Conservation (phyloP, 2,797 vertebrate species). For the Pristis pectinata region DNA sequence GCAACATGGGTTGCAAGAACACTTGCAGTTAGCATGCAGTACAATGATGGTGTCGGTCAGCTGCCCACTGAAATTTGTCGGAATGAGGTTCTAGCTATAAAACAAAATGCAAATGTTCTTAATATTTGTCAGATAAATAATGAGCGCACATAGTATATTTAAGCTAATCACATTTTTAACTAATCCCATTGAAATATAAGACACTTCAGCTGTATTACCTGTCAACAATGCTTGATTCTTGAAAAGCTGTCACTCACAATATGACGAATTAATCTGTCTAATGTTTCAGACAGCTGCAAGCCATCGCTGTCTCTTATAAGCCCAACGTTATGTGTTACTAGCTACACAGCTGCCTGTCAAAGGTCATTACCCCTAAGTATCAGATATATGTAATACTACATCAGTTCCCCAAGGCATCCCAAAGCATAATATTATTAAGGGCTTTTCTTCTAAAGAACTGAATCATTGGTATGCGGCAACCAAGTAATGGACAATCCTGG, state of each 20-base stretch:
- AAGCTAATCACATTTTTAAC: not conserved
- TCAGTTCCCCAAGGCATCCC: not conserved
- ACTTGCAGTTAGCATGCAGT: no score
- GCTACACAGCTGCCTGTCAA: constrained; percentile 9
- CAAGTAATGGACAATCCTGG: not conserved
- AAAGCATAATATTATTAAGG: not conserved
- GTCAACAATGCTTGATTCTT: not conserved
- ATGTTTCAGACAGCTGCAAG: not conserved
- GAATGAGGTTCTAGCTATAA: not conserved
- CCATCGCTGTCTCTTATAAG: not conserved
- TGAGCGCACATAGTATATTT: not conserved
- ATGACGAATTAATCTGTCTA: not conserved
- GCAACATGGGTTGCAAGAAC: no score
- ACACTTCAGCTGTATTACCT: not conserved
- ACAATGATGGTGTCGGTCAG: no score
- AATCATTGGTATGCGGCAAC: not conserved
- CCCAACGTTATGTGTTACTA: not conserved
- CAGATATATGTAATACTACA: not conserved
- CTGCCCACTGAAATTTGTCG: not conserved
- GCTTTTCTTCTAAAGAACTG: not conserved
- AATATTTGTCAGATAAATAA: not conserved
- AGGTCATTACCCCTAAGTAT: not conserved
- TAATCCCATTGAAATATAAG: not conserved
- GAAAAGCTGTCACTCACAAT: not conserved
- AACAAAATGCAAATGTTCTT: not conserved